Evolutionary conservation across 2,888 invertebrate genomes (phyloP).

Genomic region (Coelinius sp.): DNA sequence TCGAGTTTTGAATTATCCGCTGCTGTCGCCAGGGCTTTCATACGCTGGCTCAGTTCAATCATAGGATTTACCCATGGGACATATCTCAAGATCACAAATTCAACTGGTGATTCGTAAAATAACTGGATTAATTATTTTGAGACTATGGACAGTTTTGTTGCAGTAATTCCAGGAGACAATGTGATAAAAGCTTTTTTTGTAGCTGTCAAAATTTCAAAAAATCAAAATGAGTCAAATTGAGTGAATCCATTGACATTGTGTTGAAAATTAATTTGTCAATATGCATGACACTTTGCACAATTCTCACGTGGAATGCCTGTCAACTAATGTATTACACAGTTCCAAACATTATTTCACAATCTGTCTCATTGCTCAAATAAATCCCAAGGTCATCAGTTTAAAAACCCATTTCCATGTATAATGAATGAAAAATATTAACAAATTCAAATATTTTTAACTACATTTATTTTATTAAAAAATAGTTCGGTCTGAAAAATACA

Average conservation of each 20-base stretch:
- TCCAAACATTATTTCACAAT: slow-evolving; percentile 24
- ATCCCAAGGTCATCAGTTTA: neutral
- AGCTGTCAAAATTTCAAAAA: too few relatives aligned
- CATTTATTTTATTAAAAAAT: slow-evolving; percentile 68
- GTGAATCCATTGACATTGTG: neutral
- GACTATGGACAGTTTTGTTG: too few relatives aligned
- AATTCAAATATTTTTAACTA: slow-evolving; percentile 50
- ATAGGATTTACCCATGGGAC: slow-evolving; percentile 53
- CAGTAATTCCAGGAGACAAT: too few relatives aligned
- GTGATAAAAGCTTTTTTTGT: too few relatives aligned
- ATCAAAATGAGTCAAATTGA: too few relatives aligned
- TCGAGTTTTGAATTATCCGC: slow-evolving; percentile 52
- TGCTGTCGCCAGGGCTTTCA: slow-evolving; percentile 54
- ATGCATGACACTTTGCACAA: neutral
- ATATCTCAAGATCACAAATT: slow-evolving; percentile 51
- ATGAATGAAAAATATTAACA: neutral
- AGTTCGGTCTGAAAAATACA: slow-evolving; percentile 68
- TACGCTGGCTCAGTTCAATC: slow-evolving; percentile 59
- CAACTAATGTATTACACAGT: neutral
- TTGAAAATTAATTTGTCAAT: slow-evolving; percentile 5
- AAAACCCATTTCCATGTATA: neutral
- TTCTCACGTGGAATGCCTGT: slow-evolving; percentile 10
- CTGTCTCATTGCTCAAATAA: slow-evolving; percentile 35
- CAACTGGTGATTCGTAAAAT: neutral
- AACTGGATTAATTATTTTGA: too few relatives aligned